Percentiles rank a stretch among this genome's conserved stretches.
Conservation (phyloP, 2,797 vertebrate species). For the Poecilia gillii region DNA sequence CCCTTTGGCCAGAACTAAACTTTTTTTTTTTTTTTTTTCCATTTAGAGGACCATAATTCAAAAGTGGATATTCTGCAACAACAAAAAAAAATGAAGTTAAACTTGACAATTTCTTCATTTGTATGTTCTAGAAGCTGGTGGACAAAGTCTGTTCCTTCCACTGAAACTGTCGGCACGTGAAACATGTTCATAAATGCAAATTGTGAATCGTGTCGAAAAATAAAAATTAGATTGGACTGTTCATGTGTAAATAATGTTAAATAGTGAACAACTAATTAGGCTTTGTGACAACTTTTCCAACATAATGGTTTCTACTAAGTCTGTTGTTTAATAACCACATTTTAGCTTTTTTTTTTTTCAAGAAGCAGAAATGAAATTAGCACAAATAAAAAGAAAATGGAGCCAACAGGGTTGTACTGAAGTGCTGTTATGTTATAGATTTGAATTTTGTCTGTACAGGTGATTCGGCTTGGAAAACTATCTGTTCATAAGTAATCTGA, state of each 20-base stretch:
- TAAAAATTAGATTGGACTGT: conserved; percentile 8
- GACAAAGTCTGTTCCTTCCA: neutral
- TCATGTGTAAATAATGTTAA: neutral
- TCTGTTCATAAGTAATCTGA: neutral
- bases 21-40: conserved; percentile 13
- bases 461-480: neutral
- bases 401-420: neutral
- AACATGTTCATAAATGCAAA: neutral
- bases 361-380: neutral
- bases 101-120: conserved; percentile 20
- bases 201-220: neutral
- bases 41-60: conserved; percentile 49
- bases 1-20: conserved; percentile 57
- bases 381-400: neutral
- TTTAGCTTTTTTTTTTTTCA: neutral
- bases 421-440: neutral
- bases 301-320: neutral
- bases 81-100: conserved; percentile 9
- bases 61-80: conserved; percentile 32
- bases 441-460: neutral
- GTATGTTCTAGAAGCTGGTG: conserved; percentile 5
- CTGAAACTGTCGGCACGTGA: conserved; percentile 11
- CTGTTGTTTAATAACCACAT: neutral
- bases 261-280: neutral
- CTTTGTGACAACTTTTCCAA: neutral